Conservation (phyloP, 2,113 vertebrate species). For the Monarcha castaneiventris region DNA sequence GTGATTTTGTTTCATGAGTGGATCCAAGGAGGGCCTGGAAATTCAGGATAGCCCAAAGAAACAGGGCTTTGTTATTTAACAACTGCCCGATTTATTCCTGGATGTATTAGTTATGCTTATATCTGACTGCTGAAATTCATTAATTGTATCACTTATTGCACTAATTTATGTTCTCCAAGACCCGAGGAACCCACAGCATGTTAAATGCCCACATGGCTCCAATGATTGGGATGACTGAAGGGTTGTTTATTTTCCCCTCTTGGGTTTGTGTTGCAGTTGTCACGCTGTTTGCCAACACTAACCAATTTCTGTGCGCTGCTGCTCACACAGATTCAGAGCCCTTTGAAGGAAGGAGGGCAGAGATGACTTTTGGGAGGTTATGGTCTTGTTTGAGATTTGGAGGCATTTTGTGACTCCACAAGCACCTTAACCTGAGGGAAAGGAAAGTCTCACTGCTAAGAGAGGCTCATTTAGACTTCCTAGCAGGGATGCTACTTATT, state of each 20-base stretch:
- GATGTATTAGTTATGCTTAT: background rate
- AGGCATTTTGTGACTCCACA: background rate
- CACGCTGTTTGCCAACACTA: constrained; percentile 18
- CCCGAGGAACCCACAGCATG: constrained; percentile 14
- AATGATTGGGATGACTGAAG: constrained; percentile 39
- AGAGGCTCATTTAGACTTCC: background rate
- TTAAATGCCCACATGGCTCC: constrained; percentile 43
- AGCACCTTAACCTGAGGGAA: background rate
- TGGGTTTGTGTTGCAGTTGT: constrained; percentile 62
- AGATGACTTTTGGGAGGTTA: background rate
- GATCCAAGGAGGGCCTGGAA: background rate
- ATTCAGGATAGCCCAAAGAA: background rate
- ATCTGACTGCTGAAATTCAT: constrained; percentile 37
- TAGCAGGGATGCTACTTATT: background rate
- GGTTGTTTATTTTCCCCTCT: constrained; percentile 57
- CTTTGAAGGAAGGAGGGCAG: background rate
- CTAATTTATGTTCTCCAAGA: constrained; percentile 35
- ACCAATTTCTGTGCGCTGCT: constrained; percentile 24
- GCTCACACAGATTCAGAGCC: background rate
- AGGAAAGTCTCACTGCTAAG: background rate
- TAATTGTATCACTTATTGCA: constrained; percentile 36
- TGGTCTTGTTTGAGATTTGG: background rate
- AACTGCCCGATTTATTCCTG: constrained; percentile 36
- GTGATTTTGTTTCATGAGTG: background rate
- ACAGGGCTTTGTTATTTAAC: background rate